Conservation (phyloP, 1,140 invertebrate species). For the Luehdorfia chinensis region DNA sequence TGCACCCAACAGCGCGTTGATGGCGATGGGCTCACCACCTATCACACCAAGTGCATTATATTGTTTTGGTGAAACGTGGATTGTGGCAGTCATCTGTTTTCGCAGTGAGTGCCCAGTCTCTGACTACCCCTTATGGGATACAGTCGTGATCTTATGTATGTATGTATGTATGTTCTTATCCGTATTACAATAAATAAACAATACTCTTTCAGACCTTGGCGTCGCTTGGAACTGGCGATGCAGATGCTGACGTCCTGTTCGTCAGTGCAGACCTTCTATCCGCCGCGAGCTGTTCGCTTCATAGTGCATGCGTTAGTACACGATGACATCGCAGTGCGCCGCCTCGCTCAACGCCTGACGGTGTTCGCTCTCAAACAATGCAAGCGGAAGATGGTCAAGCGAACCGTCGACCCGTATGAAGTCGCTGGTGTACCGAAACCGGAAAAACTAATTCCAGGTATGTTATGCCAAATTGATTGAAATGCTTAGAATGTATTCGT, state of each 20-base stretch:
- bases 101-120: too few species aligned
- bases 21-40: too few species aligned
- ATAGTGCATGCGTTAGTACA: constrained; percentile 84
- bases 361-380: constrained; percentile 86
- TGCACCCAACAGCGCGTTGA: too few species aligned
- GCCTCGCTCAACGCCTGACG: constrained; percentile 81
- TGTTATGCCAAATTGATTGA: too few species aligned
- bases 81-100: too few species aligned
- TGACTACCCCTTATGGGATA: too few species aligned
- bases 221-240: constrained; percentile 85
- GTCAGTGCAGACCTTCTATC: constrained; percentile 82
- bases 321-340: constrained; percentile 87
- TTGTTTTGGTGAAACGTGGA: too few species aligned
- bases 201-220: constrained; percentile 82
- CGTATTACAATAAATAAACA: too few species aligned
- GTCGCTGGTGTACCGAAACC: constrained; percentile 46
- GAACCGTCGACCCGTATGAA: constrained; percentile 76
- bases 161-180: too few species aligned
- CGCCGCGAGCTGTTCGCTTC: constrained; percentile 80
- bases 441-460: constrained; percentile 52
- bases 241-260: constrained; percentile 84
- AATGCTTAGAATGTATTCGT: too few species aligned
- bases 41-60: too few species aligned
- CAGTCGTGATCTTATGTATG: too few species aligned
- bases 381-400: constrained; percentile 83